Conservation (phyloP, 1,140 invertebrate genomes). For the Latrodectus geometricus region DNA sequence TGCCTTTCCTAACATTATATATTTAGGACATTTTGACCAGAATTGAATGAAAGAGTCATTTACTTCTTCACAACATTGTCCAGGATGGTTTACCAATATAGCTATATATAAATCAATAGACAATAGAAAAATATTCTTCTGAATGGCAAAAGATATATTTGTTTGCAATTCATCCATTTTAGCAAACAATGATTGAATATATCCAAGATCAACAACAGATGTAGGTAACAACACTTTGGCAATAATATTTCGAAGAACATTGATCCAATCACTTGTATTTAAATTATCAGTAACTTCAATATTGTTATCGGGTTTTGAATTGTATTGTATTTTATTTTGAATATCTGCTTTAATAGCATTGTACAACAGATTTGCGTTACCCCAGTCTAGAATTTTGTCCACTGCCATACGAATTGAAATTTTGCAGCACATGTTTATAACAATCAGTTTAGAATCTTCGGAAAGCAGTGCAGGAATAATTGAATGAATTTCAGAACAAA, state of each 20-base stretch:
- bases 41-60: neutral
- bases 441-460: conserved; percentile 68
- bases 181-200: neutral
- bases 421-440: conserved; percentile 70
- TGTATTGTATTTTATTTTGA: conserved; percentile 31
- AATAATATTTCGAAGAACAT: neutral
- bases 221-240: neutral
- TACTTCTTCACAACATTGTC: conserved; percentile 5
- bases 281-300: neutral
- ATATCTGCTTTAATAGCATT: conserved; percentile 36
- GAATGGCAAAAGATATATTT: neutral
- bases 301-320: conserved; percentile 7
- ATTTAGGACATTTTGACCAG: conserved; percentile 6
- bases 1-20: neutral
- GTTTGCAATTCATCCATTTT: neutral
- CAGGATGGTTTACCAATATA: conserved; percentile 6
- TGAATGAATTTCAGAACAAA: conserved; percentile 64
- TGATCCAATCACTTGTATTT: neutral
- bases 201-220: neutral
- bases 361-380: conserved; percentile 71
- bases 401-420: conserved; percentile 70
- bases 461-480: conserved; percentile 67
- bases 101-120: conserved; percentile 9
- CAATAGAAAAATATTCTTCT: neutral
- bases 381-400: conserved; percentile 73